phyloP scores from a whole-genome alignment of 1,140 invertebrate species.

The Macrosteles quadrilineatus region DNA sequence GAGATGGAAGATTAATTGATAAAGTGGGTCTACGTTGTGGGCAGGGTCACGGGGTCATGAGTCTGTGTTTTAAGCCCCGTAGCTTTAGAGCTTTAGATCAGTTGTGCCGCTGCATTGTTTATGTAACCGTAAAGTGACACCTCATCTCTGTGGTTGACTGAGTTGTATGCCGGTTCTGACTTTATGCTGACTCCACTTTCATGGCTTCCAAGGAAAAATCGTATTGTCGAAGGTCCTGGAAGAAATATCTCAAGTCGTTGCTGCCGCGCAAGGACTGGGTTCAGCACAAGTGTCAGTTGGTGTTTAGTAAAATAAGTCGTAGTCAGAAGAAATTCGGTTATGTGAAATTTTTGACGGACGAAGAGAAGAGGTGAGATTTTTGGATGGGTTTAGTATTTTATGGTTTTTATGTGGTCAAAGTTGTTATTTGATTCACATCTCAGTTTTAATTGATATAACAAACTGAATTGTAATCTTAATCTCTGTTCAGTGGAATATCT shows the following conservation, averaged over 20 bases:
- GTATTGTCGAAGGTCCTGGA: constrained; percentile 24
- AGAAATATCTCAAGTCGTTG: constrained; percentile 3
- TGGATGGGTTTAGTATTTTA: not conserved
- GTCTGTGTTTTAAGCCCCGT: no score
- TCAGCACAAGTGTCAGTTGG: not conserved
- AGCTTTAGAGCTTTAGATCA: no score
- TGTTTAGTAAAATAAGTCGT: constrained; percentile 10
- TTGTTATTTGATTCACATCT: no score
- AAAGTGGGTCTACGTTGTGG: not conserved
- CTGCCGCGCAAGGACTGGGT: not conserved
- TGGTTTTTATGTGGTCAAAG: not conserved
- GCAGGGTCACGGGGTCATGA: not conserved
- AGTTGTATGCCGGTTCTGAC: not conserved
- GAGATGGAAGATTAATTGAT: constrained; percentile 11
- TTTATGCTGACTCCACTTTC: not conserved
- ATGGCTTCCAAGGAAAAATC: constrained; percentile 6
- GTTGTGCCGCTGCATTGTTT: not conserved
- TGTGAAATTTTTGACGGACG: constrained; percentile 33
- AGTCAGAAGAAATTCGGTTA: constrained; percentile 32
- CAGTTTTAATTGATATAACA: no score
- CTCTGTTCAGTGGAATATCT: no score
- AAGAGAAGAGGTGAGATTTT: constrained; percentile 37
- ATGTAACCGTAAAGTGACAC: not conserved
- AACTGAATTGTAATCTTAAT: no score
- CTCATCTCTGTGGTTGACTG: not conserved